Evolutionary conservation across 2,888 invertebrate species (phyloP), one percentile per base, ranked within the genome.

Genomic region (Coremacera marginata): DNA sequence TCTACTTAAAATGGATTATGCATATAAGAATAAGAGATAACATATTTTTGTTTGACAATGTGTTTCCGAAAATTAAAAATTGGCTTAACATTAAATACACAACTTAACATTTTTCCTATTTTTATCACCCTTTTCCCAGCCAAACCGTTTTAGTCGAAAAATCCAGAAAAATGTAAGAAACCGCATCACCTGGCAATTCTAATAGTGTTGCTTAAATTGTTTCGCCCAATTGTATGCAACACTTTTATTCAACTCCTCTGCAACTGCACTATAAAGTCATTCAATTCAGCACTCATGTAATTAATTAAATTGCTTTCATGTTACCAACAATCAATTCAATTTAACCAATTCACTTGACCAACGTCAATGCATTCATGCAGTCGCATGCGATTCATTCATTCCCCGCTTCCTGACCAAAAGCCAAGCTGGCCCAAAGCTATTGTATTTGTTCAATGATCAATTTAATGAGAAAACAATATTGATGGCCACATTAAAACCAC

Each of bases 401-500:
- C 31, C 27, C 70, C 25, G 31, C 16, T 27, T 55, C 52, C 5
- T 55, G 3, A 7, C 52, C 44, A 19, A 14, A 19, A 37, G 9
- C 44, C 67, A 44, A 25, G 7, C n/a, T 27, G 9, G 55, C 37
- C 37, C 25, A 34, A 34, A 60, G 60, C 83, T 82, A 84, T 84
- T 84, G 84, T 83, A 83, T 83, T 83, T 86, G 86, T 85, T 86
- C 88, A 87, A 85, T 87, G 86, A 89, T 88, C 88, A 88, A 85
- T 88, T 88, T 88, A 89, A 89, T 88, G 84, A 87, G 88, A 84
- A 87, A 88, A 88, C 88, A 88, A 88, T 88, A 87, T 87, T 86
- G 85, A 86, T 86, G 85, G 85, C 83, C 82, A 76, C 71, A 57
- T 44, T 25, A 70, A 74, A 62, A 73, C 77, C 87, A 87, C 86